Conservation (phyloP, 2,888 invertebrate species). For the Leptodirus hochenwartii region DNA sequence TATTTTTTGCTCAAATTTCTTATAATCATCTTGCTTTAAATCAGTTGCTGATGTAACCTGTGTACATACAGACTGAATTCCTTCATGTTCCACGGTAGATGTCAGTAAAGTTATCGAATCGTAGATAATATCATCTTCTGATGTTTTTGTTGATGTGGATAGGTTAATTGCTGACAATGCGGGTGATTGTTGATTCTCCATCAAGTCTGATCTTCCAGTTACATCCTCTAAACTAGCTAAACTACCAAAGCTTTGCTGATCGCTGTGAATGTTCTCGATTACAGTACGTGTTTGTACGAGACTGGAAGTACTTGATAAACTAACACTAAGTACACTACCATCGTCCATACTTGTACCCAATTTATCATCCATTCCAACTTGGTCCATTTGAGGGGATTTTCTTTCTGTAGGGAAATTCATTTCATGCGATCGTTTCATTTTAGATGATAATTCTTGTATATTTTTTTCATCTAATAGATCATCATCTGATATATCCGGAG, state of each 20-base stretch:
- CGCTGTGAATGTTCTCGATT: constrained; percentile 28
- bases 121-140: constrained; percentile 19
- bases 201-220: no score
- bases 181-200: constrained; percentile 15
- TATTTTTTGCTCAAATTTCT: constrained; percentile 3
- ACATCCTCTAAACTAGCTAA: constrained; percentile 22
- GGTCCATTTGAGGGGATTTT: constrained; percentile 29
- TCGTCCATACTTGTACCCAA: constrained; percentile 38
- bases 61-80: constrained; percentile 32
- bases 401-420: constrained; percentile 67
- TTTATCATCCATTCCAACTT: constrained; percentile 31
- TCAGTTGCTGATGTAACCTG: constrained; percentile 33
- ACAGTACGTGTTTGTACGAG: constrained; percentile 26
- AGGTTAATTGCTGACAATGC: constrained; percentile 20
- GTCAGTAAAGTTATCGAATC: constrained; percentile 33
- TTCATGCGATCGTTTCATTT: constrained; percentile 78
- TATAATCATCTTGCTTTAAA: constrained; percentile 12
- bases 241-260: constrained; percentile 20
- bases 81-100: constrained; percentile 28
- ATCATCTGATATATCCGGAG: constrained; percentile 15
- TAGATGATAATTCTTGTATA: constrained; percentile 38
- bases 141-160: constrained; percentile 24
- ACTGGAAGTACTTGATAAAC: constrained; percentile 38
- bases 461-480: constrained; percentile 23
- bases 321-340: constrained; percentile 36